phyloP scores from a whole-genome alignment of 1,140 invertebrate species.

The Melanaphis sacchari region DNA sequence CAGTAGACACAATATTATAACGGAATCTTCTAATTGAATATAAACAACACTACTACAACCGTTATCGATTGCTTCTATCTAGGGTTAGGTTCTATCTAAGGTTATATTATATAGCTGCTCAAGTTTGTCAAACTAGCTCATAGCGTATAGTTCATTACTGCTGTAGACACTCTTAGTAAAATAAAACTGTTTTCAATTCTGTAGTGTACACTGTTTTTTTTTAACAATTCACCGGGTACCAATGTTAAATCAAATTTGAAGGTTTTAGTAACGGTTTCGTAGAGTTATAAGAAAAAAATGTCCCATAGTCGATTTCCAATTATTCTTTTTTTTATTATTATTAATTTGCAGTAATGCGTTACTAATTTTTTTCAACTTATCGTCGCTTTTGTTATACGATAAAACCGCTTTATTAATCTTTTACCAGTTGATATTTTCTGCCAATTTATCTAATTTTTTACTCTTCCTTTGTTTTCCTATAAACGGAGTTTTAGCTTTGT shows the following conservation, averaged over 20 bases:
- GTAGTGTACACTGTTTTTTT: neutral
- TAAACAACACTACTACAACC: conserved; percentile 8
- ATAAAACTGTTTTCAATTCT: neutral
- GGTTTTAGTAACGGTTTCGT: neutral
- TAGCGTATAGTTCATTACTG: neutral
- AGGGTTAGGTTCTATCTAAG: conserved; percentile 31
- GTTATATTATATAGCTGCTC: neutral
- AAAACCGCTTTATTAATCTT: neutral
- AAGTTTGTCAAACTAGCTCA: neutral
- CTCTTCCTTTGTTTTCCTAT: neutral
- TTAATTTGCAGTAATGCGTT: neutral
- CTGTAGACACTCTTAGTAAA: neutral
- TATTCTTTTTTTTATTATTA: neutral
- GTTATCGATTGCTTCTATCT: conserved; percentile 26
- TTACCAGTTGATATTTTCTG: neutral
- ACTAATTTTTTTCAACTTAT: conserved; percentile 17
- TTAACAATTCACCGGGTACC: neutral
- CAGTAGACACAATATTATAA: neutral
- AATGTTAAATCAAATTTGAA: neutral
- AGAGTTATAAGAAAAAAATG: neutral
- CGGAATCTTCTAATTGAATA: conserved; percentile 33
- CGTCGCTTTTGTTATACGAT: neutral
- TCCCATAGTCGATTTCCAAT: neutral
- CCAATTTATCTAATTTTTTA: neutral
- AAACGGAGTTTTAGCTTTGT: neutral